phyloP scores from a whole-genome alignment of 1,140 invertebrate species.

The Neotoxoptera formosana region DNA sequence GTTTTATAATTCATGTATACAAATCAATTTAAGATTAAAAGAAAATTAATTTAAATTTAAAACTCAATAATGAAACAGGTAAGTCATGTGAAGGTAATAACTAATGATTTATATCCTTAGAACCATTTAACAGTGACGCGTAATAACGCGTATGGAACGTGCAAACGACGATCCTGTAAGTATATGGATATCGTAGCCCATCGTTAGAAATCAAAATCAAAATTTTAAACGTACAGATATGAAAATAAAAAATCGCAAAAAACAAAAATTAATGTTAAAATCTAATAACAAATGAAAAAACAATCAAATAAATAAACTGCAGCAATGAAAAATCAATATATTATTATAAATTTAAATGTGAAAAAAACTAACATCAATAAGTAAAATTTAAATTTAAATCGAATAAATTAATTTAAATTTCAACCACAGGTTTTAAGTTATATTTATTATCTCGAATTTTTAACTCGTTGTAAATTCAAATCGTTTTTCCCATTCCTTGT shows the following conservation, averaged over 20 bases:
- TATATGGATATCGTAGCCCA: too few species aligned
- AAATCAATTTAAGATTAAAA: too few species aligned
- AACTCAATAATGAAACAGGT: neutral
- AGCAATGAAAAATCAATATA: neutral
- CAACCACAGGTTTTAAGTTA: neutral
- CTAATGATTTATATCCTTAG: neutral
- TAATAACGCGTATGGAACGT: neutral
- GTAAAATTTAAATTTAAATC: neutral
- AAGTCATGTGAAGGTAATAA: neutral
- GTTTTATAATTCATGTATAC: too few species aligned
- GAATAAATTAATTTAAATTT: neutral
- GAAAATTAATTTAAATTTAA: too few species aligned
- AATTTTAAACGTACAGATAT: neutral
- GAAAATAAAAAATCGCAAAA: neutral
- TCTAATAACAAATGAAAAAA: neutral
- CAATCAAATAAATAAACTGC: neutral
- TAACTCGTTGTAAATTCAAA: neutral
- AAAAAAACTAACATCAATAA: neutral
- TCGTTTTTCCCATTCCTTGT: neutral
- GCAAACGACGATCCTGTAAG: too few species aligned
- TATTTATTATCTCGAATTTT: neutral
- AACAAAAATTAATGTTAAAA: neutral
- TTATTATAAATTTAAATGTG: neutral
- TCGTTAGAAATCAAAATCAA: too few species aligned
- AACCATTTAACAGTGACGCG: too few species aligned